Base-by-base conservation (phyloP, 2,797 vertebrate genomes). In the Chlorospingus flavigularis region DNA sequence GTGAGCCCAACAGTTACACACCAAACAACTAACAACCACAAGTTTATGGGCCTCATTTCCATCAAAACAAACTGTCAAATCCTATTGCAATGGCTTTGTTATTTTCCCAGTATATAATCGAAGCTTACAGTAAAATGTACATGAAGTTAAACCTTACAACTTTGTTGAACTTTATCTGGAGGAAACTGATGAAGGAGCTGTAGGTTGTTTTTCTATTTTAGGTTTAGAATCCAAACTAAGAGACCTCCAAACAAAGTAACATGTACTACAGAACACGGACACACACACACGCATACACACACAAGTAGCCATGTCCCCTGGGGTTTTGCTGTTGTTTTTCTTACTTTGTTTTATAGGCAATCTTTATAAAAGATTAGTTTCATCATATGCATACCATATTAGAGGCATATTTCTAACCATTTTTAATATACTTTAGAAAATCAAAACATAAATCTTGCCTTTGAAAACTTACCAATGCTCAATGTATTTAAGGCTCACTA, bases 311-410 rank as follows among this genome's bases (percentile, higher is more conserved):
- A 86, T 43, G 55, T 60, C 30, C 86, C 47, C 62, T 31, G 6
- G 51, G n/a, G 1, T 66, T 79, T 43, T 62, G 47, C 11, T 70
- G 55, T 6, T 76, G 48, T 61, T n/a, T 25, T 60, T 40, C 23
- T 70, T 70, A 61, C 58, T 82, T 92, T 60, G 55, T 55, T 86
- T 86, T 88, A 93, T 50, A 89, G 31, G 71, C 73, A 80, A 78
- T 91, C 93, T 88, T 96, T 92, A 94, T 92, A 96, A 95, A 94
- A 94, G 47, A 94, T 93, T 80, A 86, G 33, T 84, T 91, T 87
- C 25, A 87, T 65, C 51, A 71, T 91, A 80, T 57, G 67, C 58
- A 75, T 88, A 92, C 50, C 88, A 35, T 58, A 83, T 83, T 87
- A 94, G 72, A 95, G 84, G 53, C 57, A 82, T 82, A 92, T 86